These are phyloP conservation scores for Tuberolachnus salignus DNA, from an alignment of 2,888 invertebrate species.

Conservation along the genomic window DNA sequence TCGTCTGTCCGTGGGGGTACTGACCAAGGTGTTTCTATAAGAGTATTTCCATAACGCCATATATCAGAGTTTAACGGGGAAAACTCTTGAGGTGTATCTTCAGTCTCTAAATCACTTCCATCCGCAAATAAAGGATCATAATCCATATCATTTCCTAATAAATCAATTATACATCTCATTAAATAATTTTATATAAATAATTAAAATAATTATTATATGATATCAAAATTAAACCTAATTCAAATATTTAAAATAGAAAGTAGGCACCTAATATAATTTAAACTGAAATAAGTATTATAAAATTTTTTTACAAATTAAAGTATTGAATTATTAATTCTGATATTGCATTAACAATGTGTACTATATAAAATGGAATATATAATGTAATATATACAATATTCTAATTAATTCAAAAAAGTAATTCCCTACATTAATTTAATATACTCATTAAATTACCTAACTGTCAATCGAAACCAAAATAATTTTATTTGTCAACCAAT, in stretches of 20 bases:
- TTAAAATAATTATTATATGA: background rate
- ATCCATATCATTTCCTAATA: conserved; percentile 52
- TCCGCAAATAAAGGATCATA: conserved; percentile 53
- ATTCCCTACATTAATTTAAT: no score
- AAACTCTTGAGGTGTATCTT: conserved; percentile 54
- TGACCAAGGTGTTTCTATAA: conserved; percentile 54
- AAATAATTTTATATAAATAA: background rate
- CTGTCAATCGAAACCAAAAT: no score
- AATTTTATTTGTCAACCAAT: no score
- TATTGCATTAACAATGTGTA: no score
- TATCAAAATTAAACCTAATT: background rate
- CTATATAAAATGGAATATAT: no score
- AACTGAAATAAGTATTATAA: background rate
- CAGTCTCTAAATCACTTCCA: conserved; percentile 52
- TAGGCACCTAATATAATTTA: background rate
- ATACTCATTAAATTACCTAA: no score
- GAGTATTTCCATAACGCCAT: conserved; percentile 53
- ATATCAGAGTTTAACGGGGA: conserved; percentile 54
- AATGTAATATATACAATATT: no score
- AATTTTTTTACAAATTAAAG: background rate
- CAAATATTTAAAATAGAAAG: background rate
- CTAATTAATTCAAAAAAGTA: no score
- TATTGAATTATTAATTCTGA: background rate
- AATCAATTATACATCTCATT: background rate
- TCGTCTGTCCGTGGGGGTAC: conserved; percentile 45